Percentiles rank a stretch among this genome's conserved stretches.
Conservation (phyloP, 1,140 invertebrate genomes). For the Tetramorium alpestre region DNA sequence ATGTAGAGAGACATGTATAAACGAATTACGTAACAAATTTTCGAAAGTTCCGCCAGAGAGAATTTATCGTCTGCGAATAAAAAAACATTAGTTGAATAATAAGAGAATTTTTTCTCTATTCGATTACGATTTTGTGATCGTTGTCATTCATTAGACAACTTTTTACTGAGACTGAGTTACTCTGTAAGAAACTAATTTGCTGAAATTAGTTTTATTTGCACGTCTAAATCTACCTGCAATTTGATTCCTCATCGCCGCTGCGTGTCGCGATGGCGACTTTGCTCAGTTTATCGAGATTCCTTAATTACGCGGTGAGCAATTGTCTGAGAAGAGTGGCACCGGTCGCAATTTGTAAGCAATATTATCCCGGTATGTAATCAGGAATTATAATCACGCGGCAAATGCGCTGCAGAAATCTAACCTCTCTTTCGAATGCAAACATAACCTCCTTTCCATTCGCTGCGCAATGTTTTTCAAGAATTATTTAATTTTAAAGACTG, state of each 20-base stretch:
- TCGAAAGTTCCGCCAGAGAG: neutral
- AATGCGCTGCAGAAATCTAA: neutral
- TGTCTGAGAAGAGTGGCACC: conserved; percentile 60
- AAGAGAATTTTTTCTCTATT: neutral
- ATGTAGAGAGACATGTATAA: too few relatives aligned
- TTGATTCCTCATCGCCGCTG: neutral
- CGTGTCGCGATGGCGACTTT: conserved; percentile 67
- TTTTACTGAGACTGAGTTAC: neutral
- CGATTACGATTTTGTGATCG: neutral
- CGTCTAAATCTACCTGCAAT: neutral
- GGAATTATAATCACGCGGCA: neutral
- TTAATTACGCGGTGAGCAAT: conserved; percentile 57
- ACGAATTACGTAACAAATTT: neutral
- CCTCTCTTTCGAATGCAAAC: neutral
- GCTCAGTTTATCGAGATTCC: conserved; percentile 49
- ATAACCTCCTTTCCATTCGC: neutral
- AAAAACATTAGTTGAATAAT: neutral
- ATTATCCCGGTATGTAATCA: conserved; percentile 60
- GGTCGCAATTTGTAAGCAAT: conserved; percentile 23
- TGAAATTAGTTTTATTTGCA: neutral
- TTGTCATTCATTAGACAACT: neutral
- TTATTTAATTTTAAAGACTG: neutral
- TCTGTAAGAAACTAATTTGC: neutral
- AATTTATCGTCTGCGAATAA: neutral
- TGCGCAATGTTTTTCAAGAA: neutral